Percentiles rank a stretch among this genome's conserved stretches.
Evolutionary conservation across 2,113 vertebrate species (phyloP).

Genomic region (Chitala chitala): DNA sequence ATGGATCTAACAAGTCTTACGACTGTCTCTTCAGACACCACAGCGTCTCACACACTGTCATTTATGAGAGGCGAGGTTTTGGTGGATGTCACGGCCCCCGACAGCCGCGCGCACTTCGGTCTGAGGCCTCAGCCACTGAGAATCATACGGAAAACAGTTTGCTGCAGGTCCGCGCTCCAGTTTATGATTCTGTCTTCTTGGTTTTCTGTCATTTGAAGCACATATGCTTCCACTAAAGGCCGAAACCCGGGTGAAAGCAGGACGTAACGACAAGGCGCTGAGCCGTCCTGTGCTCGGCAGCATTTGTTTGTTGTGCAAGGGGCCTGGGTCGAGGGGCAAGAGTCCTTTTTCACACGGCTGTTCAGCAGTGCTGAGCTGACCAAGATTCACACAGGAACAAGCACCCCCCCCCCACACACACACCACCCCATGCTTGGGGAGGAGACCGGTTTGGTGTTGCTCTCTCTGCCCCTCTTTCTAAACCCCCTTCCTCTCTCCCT

Average conservation of each 20-base stretch:
- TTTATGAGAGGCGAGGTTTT: neutral
- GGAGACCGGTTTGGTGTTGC: constrained; percentile 7
- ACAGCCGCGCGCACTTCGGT: too few relatives aligned
- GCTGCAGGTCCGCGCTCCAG: constrained; percentile 1
- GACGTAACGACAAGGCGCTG: constrained; percentile 36
- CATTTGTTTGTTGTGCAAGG: constrained; percentile 23
- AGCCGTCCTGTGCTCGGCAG: constrained; percentile 26
- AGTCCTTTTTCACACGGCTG: neutral
- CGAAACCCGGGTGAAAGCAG: constrained; percentile 32
- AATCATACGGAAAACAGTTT: constrained; percentile 52
- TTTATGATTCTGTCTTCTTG: constrained; percentile 36
- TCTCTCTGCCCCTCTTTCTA: constrained; percentile 14
- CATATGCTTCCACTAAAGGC: too few relatives aligned
- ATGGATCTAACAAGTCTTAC: too few relatives aligned
- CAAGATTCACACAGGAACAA: neutral
- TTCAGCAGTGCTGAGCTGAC: neutral
- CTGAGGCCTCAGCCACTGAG: constrained; percentile 41
- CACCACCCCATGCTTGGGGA: too few relatives aligned
- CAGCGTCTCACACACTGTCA: neutral
- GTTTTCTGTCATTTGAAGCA: constrained; percentile 35
- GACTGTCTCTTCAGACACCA: neutral
- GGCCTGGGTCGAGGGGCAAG: neutral
- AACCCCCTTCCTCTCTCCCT: constrained; percentile 41
- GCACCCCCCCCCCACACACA: neutral
- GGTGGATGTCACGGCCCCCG: too few relatives aligned